A percentile compares a stretch with the other conserved stretches of the same genome.
Evolutionary conservation across 2,888 invertebrate species (phyloP).

Genomic region (Synanthedon myopaeformis): DNA sequence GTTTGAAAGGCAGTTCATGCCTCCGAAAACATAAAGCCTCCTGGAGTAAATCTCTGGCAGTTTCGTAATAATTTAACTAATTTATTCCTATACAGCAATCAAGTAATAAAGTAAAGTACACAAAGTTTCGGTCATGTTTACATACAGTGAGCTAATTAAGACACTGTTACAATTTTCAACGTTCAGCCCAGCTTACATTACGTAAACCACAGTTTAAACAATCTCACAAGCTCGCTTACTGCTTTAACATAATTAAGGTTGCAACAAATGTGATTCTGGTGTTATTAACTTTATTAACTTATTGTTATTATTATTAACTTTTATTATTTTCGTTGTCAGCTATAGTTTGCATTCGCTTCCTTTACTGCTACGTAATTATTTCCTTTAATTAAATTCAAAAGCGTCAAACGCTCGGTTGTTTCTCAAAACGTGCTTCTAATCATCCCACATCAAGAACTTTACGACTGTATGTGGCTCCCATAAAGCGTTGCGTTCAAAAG

Average conservation of each 20-base stretch:
- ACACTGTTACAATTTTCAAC: background rate
- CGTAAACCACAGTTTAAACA: background rate
- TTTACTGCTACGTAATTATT: conserved; percentile 33
- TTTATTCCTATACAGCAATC: too few species aligned
- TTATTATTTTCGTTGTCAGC: too few species aligned
- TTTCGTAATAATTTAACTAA: too few species aligned
- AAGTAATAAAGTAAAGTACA: background rate
- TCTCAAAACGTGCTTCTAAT: conserved; percentile 59
- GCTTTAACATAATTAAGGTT: too few species aligned
- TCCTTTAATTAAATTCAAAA: conserved; percentile 58
- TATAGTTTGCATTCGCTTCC: conserved; percentile 14
- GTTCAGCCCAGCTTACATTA: background rate
- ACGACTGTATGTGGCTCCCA: conserved; percentile 54
- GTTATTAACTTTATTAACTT: too few species aligned
- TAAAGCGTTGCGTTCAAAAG: conserved; percentile 43
- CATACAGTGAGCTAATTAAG: background rate
- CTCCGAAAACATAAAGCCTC: too few species aligned
- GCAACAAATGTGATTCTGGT: too few species aligned
- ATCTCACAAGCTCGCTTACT: background rate
- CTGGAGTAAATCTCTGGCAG: too few species aligned
- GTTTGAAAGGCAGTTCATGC: too few species aligned
- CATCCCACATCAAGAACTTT: conserved; percentile 48
- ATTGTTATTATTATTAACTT: too few species aligned
- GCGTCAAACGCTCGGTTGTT: conserved; percentile 33
- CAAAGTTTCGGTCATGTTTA: background rate